Base-by-base conservation (phyloP, 2,113 vertebrate genomes). In the Brachypodius melanocephalos region DNA sequence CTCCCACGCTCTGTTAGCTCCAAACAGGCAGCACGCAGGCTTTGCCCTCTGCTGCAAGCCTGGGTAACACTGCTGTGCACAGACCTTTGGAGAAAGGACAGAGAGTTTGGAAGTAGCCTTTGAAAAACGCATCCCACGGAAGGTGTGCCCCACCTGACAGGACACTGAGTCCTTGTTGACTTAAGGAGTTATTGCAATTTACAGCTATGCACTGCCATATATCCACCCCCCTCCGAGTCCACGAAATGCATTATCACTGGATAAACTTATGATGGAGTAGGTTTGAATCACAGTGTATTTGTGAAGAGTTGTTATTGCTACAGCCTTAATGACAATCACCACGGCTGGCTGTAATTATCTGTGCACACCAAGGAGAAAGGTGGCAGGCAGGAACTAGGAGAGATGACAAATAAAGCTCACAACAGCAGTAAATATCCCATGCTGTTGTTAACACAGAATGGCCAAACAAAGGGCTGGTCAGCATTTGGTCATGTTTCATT, bases 291-390 rank as follows among this genome's bases (percentile, higher is more conserved):
- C 10, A 28, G 80, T 3, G 6, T 26, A 17, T 45, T 91, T 68
- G 66, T 66, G 54, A 87, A 40, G 72, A 66, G 71, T 28, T 69
- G 57, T n/a, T 85, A 73, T 38, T 51, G 66, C 87, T 38, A 9
- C 9, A 43, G 48, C 87, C 78, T 78, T 89, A 95, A 95, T 58
- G 85, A 85, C 58, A 82, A 76, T 65, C 76, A 67, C 46, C 58
- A n/a, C 0, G 17, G 58, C 78, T 83, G 77, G 75, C 63, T 91
- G 21, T 88, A 95, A 93, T 93, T 94, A 94, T 62, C 87, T 29
- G 43, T 55, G 29, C 7, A 51, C 89, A 88, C 67, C 93, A 89
- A 94, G 89, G 87, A 93, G 87, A 96, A 93, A 43, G 87, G 52
- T 55, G 93, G 74, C 89, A 77, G 71, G 8, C 78, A 96, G 43